A percentile compares a stretch with the other conserved stretches of the same genome.
phyloP scores from a whole-genome alignment of 2,113 vertebrate species.

The Tapirus terrestris region DNA sequence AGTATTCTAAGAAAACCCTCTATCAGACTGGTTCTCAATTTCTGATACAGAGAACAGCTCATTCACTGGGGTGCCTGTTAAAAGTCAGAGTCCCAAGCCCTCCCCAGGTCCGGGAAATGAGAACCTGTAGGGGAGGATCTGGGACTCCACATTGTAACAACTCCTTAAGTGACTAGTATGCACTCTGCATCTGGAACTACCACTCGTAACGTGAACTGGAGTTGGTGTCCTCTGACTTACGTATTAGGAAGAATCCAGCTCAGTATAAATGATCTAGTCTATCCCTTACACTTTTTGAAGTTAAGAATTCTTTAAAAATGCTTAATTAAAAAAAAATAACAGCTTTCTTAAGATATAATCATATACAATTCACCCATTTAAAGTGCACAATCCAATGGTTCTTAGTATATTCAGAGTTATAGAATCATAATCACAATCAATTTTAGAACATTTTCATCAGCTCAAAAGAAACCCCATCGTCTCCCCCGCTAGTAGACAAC shows the following conservation, averaged over 20 bases:
- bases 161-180: not conserved
- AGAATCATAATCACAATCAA: not conserved
- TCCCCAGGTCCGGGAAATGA: not conserved
- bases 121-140: not conserved
- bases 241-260: not conserved
- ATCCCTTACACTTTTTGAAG: not conserved
- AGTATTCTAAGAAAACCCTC: not conserved
- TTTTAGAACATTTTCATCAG: not conserved
- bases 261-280: not conserved
- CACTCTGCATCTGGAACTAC: not conserved
- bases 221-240: not conserved
- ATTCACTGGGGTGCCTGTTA: not conserved
- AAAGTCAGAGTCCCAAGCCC: not conserved
- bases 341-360: not conserved
- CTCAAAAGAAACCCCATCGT: not conserved
- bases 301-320: not conserved
- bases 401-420: not conserved
- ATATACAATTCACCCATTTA: not conserved
- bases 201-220: not conserved
- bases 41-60: not conserved
- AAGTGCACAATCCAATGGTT: not conserved
- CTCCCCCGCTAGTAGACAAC: not conserved
- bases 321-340: not conserved
- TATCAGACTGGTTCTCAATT: not conserved
- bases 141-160: not conserved